Conservation (phyloP, 2,888 invertebrate species). For the Nemapogon koenigi region DNA sequence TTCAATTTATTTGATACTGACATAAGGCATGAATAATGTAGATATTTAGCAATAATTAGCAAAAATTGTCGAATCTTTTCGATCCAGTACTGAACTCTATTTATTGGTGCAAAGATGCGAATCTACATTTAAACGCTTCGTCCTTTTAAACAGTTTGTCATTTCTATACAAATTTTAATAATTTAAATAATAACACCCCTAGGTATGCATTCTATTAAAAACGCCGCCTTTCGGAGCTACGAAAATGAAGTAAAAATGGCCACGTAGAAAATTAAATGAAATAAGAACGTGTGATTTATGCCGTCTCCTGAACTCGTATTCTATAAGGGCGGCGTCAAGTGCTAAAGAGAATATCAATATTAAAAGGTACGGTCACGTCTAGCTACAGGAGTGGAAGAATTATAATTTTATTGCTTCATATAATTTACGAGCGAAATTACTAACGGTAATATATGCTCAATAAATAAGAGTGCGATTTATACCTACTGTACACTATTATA, state of each 20-base stretch:
- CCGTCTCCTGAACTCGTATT: slow-evolving; percentile 3
- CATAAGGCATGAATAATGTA: too few species aligned
- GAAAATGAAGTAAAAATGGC: neutral
- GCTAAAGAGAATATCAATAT: slow-evolving; percentile 7
- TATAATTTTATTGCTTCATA: slow-evolving; percentile 35
- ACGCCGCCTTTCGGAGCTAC: too few species aligned
- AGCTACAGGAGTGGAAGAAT: slow-evolving; percentile 26
- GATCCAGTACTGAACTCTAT: too few species aligned
- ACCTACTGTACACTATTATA: neutral
- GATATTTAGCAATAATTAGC: too few species aligned
- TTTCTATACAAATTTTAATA: too few species aligned
- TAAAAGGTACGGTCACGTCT: slow-evolving; percentile 22
- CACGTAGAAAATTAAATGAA: slow-evolving; percentile 3
- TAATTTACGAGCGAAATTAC: slow-evolving; percentile 20
- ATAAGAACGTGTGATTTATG: slow-evolving; percentile 7
- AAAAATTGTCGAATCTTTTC: too few species aligned
- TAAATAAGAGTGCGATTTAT: neutral
- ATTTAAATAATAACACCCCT: too few species aligned
- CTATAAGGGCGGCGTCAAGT: neutral
- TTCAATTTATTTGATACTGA: too few species aligned
- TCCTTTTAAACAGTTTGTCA: too few species aligned
- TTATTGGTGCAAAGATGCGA: too few species aligned
- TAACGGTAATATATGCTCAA: neutral
- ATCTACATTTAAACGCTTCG: too few species aligned
- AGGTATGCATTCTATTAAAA: too few species aligned